Evolutionary conservation across 2,113 vertebrate genomes (phyloP).

Genomic region (Hippoglossus stenolepis): DNA sequence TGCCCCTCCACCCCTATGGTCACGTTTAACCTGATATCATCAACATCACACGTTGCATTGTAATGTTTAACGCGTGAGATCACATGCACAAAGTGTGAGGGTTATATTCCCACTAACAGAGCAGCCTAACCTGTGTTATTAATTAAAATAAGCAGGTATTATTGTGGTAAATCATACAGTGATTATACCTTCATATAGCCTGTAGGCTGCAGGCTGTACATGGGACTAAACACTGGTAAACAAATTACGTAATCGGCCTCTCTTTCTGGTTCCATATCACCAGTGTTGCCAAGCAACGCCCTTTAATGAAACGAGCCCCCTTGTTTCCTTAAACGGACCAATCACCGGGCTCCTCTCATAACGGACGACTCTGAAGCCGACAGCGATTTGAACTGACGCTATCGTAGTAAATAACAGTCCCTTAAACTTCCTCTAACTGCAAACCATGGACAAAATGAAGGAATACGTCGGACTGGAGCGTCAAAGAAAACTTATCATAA

Average conservation of each 20-base stretch:
- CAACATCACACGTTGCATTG: not conserved
- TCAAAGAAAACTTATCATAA: slow-evolving; percentile 69
- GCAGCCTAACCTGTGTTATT: not conserved
- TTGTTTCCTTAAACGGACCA: slow-evolving; percentile 52
- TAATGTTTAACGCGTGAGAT: not conserved
- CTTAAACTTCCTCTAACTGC: slow-evolving; percentile 7
- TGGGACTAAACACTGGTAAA: slow-evolving; percentile 47
- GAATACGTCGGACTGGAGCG: slow-evolving; percentile 52
- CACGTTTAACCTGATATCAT: not conserved
- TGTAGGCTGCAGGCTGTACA: not conserved
- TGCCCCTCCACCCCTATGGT: not conserved
- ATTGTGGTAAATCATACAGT: not conserved
- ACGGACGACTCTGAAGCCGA: not conserved
- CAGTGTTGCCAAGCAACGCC: slow-evolving; percentile 70
- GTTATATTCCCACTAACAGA: not conserved
- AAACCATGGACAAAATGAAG: slow-evolving; percentile 68
- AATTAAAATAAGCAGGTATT: not conserved
- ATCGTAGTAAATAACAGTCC: slow-evolving; percentile 11
- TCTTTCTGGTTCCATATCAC: not conserved
- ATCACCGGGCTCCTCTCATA: slow-evolving; percentile 47
- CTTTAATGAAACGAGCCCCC: slow-evolving; percentile 22
- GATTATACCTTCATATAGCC: not conserved
- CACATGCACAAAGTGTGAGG: not conserved
- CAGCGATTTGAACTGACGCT: not conserved
- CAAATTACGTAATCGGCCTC: slow-evolving; percentile 60